Base-by-base conservation (phyloP, 2,797 vertebrate species). In the Pseudomugil tenellus region DNA sequence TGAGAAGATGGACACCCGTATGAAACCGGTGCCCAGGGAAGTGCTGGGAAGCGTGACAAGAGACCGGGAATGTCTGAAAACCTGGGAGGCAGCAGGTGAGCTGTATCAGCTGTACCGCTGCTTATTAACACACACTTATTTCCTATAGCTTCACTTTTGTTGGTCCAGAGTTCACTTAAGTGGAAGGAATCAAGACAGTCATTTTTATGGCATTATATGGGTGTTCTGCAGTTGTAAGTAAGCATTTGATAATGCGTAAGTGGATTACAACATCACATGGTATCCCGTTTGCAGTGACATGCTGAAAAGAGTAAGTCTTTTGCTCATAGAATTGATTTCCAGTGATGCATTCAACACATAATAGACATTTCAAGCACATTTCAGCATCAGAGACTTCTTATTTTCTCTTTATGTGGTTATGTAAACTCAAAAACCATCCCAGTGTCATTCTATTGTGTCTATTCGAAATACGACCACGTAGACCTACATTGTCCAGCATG, bases 1-100 rank as follows among this genome's bases (percentile, higher is more conserved):
- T 0, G 92, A 95, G 74, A 92, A 95, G 67, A 90, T 97, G 87
- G 97, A 98, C 34, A 41, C 77, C 17, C 94, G 94, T 21, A 96
- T 99, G 96, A 96, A 96, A 73, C 93, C 96, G 1, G 94, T 98
- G n/a, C 96, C 97, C 2, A 89, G 92, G 57, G 96, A 97, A 6
- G 95, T 96, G 34, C 79, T 97, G 68, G 97, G 97, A 65, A 98
- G 97, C 9, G 94, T 96, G 4, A 96, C 94, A 0, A 93, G 96
- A 21, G 97, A 99, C 84, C 82, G 76, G 8, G 93, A 89, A n/a
- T 87, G 83, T 58, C 88, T 98, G 3, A 93, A 92, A 58, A 84
- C 85, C 57, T 99, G 97, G 97, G 96, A 98, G 69, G 81, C 84
- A 3, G 83, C 89, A 93, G 97, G 97, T 99, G 81, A 86, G 88